phyloP scores from a whole-genome alignment of 2,113 vertebrate species.

The Rissa tridactyla region DNA sequence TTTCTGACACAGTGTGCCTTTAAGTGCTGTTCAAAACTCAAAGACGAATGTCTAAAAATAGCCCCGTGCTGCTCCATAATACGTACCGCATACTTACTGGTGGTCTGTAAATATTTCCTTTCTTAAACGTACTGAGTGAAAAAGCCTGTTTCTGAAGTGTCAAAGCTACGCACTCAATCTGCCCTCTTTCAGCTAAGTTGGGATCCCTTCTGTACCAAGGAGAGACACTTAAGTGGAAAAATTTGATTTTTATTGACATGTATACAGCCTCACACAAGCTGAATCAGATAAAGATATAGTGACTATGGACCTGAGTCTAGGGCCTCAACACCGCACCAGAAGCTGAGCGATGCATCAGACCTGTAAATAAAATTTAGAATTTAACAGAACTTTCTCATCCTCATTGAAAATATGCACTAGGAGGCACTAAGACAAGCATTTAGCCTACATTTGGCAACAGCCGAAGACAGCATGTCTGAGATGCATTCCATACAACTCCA shows the following conservation, averaged over 20 bases:
- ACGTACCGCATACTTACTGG: neutral
- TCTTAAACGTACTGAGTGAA: neutral
- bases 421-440: neutral
- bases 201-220: neutral
- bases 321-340: neutral
- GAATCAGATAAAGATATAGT: neutral
- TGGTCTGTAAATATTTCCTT: neutral
- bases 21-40: neutral
- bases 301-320: rapidly evolving
- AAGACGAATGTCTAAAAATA: neutral
- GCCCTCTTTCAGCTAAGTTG: neutral
- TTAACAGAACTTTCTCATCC: neutral
- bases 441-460: neutral
- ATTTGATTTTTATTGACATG: neutral
- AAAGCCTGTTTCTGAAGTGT: neutral
- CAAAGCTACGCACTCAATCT: neutral
- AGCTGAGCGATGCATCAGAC: neutral
- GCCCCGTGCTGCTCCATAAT: neutral
- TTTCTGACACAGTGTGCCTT: neutral
- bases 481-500: neutral
- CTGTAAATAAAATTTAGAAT: neutral
- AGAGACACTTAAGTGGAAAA: neutral
- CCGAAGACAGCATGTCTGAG: neutral
- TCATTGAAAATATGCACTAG: neutral
- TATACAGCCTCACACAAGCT: neutral